phyloP scores from a whole-genome alignment of 92 coral and sea anemone species.

The Umimayanthus kanabou region DNA sequence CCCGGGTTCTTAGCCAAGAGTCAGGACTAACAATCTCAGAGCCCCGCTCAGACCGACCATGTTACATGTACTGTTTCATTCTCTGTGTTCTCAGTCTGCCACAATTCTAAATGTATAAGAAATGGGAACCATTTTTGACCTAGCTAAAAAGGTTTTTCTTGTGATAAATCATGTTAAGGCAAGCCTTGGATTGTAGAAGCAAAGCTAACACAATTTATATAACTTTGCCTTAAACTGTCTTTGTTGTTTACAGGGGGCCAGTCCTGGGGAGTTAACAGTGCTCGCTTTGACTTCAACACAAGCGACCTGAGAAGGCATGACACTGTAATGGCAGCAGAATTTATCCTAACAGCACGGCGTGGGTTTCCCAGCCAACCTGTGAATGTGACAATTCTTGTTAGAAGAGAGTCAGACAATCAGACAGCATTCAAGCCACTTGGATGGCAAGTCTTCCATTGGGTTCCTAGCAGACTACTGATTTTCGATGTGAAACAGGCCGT shows the following conservation, averaged over 20 bases:
- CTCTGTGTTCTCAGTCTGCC: too few relatives aligned
- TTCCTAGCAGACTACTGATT: neutral
- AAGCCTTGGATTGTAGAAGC: neutral
- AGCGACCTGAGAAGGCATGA: neutral
- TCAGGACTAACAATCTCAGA: too few relatives aligned
- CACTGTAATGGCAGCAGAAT: slow-evolving; percentile 10
- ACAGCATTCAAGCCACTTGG: slow-evolving; percentile 7
- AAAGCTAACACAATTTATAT: neutral
- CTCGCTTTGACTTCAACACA: slow-evolving; percentile 10
- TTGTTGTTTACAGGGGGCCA: slow-evolving; percentile 11
- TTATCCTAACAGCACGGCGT: neutral
- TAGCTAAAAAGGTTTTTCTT: too few relatives aligned
- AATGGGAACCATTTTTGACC: too few relatives aligned
- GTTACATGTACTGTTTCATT: too few relatives aligned
- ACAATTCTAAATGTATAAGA: too few relatives aligned
- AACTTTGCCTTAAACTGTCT: neutral
- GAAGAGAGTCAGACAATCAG: neutral
- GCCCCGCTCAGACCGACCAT: too few relatives aligned
- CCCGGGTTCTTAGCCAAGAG: too few relatives aligned
- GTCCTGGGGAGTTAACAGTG: neutral
- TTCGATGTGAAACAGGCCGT: neutral
- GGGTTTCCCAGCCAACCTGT: slow-evolving; percentile 10
- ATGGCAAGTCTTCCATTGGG: slow-evolving; percentile 7
- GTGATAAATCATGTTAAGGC: too few relatives aligned
- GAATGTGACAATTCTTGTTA: neutral